Conservation (phyloP, 2,888 invertebrate genomes). For the Drosophila nr. medialis region DNA sequence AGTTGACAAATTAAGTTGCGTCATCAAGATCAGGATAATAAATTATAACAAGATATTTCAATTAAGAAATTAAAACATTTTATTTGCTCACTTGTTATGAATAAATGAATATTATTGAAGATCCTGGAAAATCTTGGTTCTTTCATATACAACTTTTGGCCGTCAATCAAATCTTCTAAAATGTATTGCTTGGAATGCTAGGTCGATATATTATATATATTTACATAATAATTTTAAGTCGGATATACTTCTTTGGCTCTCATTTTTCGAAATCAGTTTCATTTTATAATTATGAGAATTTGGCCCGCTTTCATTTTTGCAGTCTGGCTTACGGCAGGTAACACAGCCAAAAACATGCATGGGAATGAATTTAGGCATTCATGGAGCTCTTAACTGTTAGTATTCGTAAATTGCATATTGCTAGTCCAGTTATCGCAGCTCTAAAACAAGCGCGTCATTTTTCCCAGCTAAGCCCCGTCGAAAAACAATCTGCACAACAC, state of each 20-base stretch:
- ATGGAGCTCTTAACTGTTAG: conserved; percentile 15
- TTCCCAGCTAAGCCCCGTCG: conserved; percentile 36
- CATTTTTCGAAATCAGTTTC: neutral
- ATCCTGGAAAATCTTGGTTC: neutral
- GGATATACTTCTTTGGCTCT: neutral
- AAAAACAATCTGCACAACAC: conserved; percentile 77
- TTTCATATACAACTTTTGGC: neutral
- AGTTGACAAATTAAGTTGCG: neutral
- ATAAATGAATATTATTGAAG: neutral
- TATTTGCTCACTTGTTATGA: neutral
- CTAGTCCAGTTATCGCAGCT: conserved; percentile 61
- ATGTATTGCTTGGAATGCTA: neutral
- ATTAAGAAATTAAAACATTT: neutral
- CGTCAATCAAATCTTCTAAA: neutral
- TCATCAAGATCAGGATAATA: neutral
- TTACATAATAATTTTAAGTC: neutral
- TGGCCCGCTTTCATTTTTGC: neutral
- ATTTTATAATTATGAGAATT: neutral
- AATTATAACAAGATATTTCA: neutral
- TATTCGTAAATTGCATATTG: conserved; percentile 64
- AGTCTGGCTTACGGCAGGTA: neutral
- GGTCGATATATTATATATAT: too few species aligned
- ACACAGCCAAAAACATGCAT: neutral
- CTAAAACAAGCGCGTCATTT: conserved; percentile 57
- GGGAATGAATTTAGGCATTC: conserved; percentile 7